phyloP scores from a whole-genome alignment of 1,140 invertebrate genomes.

The Trichonephila clavipes region DNA sequence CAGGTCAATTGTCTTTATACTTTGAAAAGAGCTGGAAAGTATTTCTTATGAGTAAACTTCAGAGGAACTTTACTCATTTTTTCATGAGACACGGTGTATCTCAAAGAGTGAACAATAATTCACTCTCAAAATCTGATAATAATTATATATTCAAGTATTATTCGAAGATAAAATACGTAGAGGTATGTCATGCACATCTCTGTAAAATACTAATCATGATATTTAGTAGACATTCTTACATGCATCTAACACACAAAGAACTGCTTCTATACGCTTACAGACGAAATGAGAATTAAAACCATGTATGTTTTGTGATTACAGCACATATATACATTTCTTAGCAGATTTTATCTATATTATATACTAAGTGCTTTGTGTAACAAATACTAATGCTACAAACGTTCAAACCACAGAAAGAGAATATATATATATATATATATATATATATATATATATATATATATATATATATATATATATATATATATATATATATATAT shows the following conservation, averaged over 20 bases:
- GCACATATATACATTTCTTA: constrained; percentile 53
- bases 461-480: neutral
- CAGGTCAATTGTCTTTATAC: neutral
- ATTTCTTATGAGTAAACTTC: neutral
- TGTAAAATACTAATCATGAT: constrained; percentile 54
- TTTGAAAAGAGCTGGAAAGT: constrained; percentile 12
- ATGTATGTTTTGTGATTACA: constrained; percentile 52
- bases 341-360: constrained; percentile 57
- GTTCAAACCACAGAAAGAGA: constrained; percentile 20
- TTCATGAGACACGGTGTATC: neutral
- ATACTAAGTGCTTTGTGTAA: constrained; percentile 68
- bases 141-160: constrained; percentile 32
- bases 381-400: constrained; percentile 57
- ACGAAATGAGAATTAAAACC: constrained; percentile 43
- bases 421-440: neutral
- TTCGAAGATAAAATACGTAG: constrained; percentile 55
- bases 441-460: too few relatives aligned
- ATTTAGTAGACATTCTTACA: constrained; percentile 53
- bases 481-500: too few relatives aligned
- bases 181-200: constrained; percentile 58
- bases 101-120: constrained; percentile 44
- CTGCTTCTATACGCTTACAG: constrained; percentile 62
- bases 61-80: neutral
- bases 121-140: constrained; percentile 21
- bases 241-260: constrained; percentile 73